Evolutionary conservation across 2,797 vertebrate genomes (phyloP).

Genomic region (Octomys mimax): DNA sequence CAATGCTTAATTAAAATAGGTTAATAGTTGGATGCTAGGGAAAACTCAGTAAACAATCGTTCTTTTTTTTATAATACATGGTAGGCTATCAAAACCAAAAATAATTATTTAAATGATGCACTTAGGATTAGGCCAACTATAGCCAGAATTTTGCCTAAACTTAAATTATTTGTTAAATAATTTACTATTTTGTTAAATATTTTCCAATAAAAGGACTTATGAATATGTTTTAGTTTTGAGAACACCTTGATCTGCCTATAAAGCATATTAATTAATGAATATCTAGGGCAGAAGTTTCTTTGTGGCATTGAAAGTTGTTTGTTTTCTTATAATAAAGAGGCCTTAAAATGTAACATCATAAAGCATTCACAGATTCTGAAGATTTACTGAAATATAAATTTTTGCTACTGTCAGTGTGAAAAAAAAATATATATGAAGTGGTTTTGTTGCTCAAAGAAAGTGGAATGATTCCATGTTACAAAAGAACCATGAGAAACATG

Average conservation of each 20-base stretch:
- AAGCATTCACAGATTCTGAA: not conserved
- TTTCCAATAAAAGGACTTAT: not conserved
- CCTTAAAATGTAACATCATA: not conserved
- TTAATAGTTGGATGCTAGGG: not conserved
- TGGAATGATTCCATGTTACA: not conserved
- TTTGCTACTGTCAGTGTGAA: not conserved
- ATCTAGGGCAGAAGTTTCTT: not conserved
- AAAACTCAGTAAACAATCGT: not conserved
- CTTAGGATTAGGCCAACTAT: not conserved
- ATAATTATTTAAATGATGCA: not conserved
- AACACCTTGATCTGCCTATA: not conserved
- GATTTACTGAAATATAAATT: constrained; percentile 24
- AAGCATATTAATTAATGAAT: not conserved
- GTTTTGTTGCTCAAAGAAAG: not conserved
- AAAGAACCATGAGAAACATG: not conserved
- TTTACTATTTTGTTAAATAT: not conserved
- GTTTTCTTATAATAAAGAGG: not conserved
- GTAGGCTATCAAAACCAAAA: not conserved
- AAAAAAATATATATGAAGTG: not conserved
- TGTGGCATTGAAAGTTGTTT: not conserved
- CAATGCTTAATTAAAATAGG: not conserved
- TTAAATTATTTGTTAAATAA: not conserved
- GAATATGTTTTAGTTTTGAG: not conserved
- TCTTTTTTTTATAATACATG: not conserved
- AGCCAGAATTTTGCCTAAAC: not conserved